phyloP scores from a whole-genome alignment of 2,888 invertebrate species.

The Eupithecia centaureata region DNA sequence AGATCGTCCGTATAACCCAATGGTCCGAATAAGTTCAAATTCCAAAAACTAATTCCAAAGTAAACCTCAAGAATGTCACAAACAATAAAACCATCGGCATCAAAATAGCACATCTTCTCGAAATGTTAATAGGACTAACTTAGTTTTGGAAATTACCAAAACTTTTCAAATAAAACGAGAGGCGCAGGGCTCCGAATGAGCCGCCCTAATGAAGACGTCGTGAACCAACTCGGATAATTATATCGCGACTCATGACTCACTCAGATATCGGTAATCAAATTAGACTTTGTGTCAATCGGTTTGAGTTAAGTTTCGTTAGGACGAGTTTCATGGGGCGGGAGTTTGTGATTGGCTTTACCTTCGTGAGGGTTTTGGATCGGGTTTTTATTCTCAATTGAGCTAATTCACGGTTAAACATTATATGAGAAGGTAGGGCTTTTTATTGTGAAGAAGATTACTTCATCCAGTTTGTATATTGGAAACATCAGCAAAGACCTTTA shows the following conservation, averaged over 20 bases:
- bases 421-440: background rate
- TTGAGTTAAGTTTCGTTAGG: conserved; percentile 42
- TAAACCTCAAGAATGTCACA: background rate
- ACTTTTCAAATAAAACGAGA: conserved; percentile 80
- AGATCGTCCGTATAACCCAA: background rate
- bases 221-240: conserved; percentile 68
- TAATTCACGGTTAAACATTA: background rate
- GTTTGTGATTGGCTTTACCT: background rate
- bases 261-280: conserved; percentile 62
- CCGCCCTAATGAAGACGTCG: conserved; percentile 69
- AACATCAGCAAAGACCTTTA: too few relatives aligned
- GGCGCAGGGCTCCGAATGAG: conserved; percentile 63
- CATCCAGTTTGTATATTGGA: too few relatives aligned
- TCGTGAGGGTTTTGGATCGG: background rate
- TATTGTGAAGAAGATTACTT: background rate
- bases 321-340: conserved; percentile 4
- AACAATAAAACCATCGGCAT: conserved; percentile 36
- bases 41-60: conserved; percentile 5
- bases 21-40: conserved; percentile 2
- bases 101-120: conserved; percentile 47
- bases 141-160: conserved; percentile 74
- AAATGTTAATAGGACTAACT: conserved; percentile 71
- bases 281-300: conserved; percentile 63
- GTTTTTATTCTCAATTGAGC: background rate
- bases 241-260: conserved; percentile 65